Conservation (phyloP, 2,797 vertebrate species). For the Hylomyscus alleni region DNA sequence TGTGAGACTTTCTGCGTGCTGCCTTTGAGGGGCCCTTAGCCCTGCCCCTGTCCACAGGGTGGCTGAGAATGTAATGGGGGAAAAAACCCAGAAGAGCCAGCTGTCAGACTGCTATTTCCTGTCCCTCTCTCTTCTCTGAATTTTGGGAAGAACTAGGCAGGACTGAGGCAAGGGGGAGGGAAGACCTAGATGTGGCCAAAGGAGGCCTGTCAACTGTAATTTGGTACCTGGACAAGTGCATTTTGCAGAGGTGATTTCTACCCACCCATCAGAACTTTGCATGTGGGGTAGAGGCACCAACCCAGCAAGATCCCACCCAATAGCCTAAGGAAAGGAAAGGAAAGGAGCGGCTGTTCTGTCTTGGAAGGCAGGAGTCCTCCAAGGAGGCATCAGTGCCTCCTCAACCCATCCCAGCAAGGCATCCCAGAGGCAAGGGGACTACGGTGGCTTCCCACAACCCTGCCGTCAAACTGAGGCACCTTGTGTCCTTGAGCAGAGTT, state of each 20-base stretch:
- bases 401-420: constrained; percentile 7
- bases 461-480: constrained; percentile 65
- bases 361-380: constrained; percentile 41
- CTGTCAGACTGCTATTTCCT: constrained; percentile 49
- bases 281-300: constrained; percentile 65
- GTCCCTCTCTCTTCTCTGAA: not conserved
- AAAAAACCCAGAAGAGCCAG: constrained; percentile 52
- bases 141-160: constrained; percentile 69
- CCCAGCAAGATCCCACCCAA: constrained; percentile 22
- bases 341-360: constrained; percentile 31
- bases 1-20: constrained; percentile 52
- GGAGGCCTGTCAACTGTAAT: constrained; percentile 46
- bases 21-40: constrained; percentile 1
- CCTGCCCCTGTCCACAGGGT: constrained; percentile 18
- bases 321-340: constrained; percentile 45
- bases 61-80: constrained; percentile 33
- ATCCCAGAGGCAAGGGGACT: constrained; percentile 29
- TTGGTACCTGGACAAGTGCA: constrained; percentile 48
- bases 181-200: constrained; percentile 42
- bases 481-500: constrained; percentile 86
- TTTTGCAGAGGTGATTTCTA: constrained; percentile 52
- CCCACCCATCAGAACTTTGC: constrained; percentile 65
- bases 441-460: not conserved
- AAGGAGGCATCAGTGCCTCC: constrained; percentile 36
- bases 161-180: constrained; percentile 58